Evolutionary conservation across 2,797 vertebrate species (phyloP).

Genomic region (Coluber constrictor): DNA sequence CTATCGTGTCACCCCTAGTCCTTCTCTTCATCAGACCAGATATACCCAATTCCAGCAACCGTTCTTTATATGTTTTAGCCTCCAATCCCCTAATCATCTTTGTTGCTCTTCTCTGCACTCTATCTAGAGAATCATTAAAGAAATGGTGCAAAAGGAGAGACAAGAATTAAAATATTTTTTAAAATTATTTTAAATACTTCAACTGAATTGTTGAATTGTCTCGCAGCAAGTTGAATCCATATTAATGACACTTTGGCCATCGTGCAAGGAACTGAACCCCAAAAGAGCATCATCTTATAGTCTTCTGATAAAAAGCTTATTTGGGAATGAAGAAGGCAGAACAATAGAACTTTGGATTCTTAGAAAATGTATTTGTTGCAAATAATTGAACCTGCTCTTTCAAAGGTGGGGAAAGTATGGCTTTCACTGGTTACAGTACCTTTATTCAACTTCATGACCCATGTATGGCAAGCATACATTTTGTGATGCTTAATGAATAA

Average conservation of each 20-base stretch:
- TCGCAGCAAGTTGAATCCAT: neutral
- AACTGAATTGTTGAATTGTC: neutral
- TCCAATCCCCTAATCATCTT: too few relatives aligned
- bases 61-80: too few relatives aligned
- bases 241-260: neutral
- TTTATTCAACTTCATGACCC: accelerated
- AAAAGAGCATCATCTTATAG: neutral
- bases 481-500: neutral
- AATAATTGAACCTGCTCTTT: neutral
- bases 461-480: neutral
- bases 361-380: neutral
- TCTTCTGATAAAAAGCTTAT: neutral
- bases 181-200: too few relatives aligned
- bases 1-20: too few relatives aligned
- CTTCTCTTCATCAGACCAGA: too few relatives aligned
- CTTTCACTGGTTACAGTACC: neutral
- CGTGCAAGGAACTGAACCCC: neutral
- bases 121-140: too few relatives aligned
- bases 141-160: too few relatives aligned
- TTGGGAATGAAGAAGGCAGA: neutral
- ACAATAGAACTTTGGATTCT: neutral
- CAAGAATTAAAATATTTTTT: too few relatives aligned
- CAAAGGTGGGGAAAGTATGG: neutral
- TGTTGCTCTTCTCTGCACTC: too few relatives aligned
- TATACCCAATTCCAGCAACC: too few relatives aligned